Evolutionary conservation across 2,113 vertebrate species (phyloP), one percentile per base, ranked within the genome.

Genomic region (Anhinga anhinga): DNA sequence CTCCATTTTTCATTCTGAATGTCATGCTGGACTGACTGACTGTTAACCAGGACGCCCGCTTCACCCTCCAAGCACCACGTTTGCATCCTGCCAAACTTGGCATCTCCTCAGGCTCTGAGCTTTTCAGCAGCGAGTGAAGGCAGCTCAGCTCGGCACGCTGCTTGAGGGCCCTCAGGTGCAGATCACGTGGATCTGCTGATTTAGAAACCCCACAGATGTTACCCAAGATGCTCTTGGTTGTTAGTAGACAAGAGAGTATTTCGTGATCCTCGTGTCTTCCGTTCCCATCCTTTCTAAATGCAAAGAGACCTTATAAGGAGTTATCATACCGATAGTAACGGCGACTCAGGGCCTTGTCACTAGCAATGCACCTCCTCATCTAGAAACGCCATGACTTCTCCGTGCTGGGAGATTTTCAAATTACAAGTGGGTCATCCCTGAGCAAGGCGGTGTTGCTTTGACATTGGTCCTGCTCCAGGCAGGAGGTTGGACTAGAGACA

Each of bases 31-130:
- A 61, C 74, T 0, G 1, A 52, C 34, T 6, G 32, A 16, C 72
- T 50, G 62, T n/a, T 72, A 82, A n/a, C 26, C 65, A 53, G 70
- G 84, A 70, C 82, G 40, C 71, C 59, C 5, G 4, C 36, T 55
- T 8, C 2, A 4, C 61, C 66, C 3, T 3, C 78, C 0, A 2
- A 61, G 82, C 63, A 5, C 21, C 58, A 9, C 0, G 0, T 5
- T 22, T 58, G 72, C 71, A 21, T 27, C 81, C 61, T 84, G 73
- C 81, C 85, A 30, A 27, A 2, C 10, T 12, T 40, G 80, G 69
- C 77, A 0, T 1, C 47, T 58, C 61, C 77, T 83, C 77, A 44
- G 61, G 11, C 44, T 45, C 15, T 1, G 5, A 52, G 61, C 23
- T 18, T 40, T 30, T 22, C 45, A 10, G 83, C 78, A 59, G 71